These are phyloP conservation scores for Rattus rattus DNA, from an alignment of 2,113 vertebrate species.

Conservation along the genomic window DNA sequence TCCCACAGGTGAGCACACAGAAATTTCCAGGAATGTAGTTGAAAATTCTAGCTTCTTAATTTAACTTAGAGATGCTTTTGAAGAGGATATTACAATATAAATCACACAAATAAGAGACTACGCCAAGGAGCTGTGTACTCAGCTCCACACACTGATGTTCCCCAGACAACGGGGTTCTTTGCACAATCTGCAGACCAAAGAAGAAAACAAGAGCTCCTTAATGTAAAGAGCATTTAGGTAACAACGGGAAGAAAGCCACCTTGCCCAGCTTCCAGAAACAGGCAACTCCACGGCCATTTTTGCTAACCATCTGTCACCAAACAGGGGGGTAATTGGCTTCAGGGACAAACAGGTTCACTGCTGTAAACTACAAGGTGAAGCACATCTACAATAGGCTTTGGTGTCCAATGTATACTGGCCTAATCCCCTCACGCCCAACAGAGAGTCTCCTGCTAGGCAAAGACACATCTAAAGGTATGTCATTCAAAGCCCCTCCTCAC, in stretches of 20 bases:
- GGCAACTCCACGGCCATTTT: not conserved
- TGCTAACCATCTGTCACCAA: slow-evolving; percentile 34
- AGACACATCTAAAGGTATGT: not conserved
- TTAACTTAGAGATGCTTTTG: slow-evolving; percentile 43
- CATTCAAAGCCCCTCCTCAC: slow-evolving; percentile 30
- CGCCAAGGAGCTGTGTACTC: slow-evolving; percentile 4
- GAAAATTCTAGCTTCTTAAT: slow-evolving; percentile 50
- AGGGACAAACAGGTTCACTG: not conserved
- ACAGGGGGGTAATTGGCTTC: not conserved
- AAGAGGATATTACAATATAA: slow-evolving; percentile 56
- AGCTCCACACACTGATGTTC: not conserved
- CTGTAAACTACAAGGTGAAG: not conserved
- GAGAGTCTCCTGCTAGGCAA: slow-evolving; percentile 16
- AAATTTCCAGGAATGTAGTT: slow-evolving; percentile 64
- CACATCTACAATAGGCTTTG: not conserved
- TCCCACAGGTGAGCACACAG: slow-evolving; percentile 52
- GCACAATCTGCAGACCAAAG: not conserved
- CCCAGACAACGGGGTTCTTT: slow-evolving; percentile 5
- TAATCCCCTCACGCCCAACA: not conserved
- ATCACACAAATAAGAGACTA: slow-evolving; percentile 43
- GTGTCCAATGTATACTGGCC: not conserved
- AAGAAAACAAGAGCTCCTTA: slow-evolving; percentile 14
- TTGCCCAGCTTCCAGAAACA: slow-evolving; percentile 44
- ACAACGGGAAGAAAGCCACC: not conserved
- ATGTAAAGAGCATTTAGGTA: not conserved